Conservation (phyloP, 2,113 vertebrate species). For the Nerophis lumbriciformis region DNA sequence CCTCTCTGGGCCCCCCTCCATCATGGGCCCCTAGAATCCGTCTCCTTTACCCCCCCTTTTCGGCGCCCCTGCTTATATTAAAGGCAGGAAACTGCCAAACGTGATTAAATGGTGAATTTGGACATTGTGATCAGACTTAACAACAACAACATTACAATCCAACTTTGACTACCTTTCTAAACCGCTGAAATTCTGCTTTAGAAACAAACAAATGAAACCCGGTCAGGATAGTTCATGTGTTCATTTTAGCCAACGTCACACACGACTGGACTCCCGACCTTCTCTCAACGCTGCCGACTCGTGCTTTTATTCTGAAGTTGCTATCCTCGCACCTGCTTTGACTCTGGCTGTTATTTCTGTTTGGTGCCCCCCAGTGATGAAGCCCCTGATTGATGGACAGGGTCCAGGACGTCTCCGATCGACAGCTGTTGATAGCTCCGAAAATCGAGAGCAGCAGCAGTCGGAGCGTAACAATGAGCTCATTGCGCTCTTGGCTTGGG, state of each 20-base stretch:
- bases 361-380: constrained; percentile 65
- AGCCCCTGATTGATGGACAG: constrained; percentile 73
- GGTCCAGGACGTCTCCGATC: constrained; percentile 78
- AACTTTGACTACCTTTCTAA: neutral
- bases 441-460: constrained; percentile 72
- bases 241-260: constrained; percentile 17
- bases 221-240: neutral
- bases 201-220: too few species aligned
- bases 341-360: constrained; percentile 66
- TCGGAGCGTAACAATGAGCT: constrained; percentile 78
- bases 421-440: constrained; percentile 80
- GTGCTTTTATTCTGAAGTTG: constrained; percentile 20
- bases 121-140: too few species aligned
- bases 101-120: too few species aligned
- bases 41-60: too few species aligned
- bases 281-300: constrained; percentile 8
- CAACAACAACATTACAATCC: too few species aligned
- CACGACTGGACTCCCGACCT: constrained; percentile 40
- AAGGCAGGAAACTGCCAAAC: too few species aligned
- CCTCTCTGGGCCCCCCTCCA: too few species aligned
- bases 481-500: constrained; percentile 73
- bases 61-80: too few species aligned
- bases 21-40: too few species aligned
- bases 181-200: too few species aligned
- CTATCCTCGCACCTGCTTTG: constrained; percentile 39